Conservation (phyloP, 2,113 vertebrate species). For the Xiphorhynchus elegans region DNA sequence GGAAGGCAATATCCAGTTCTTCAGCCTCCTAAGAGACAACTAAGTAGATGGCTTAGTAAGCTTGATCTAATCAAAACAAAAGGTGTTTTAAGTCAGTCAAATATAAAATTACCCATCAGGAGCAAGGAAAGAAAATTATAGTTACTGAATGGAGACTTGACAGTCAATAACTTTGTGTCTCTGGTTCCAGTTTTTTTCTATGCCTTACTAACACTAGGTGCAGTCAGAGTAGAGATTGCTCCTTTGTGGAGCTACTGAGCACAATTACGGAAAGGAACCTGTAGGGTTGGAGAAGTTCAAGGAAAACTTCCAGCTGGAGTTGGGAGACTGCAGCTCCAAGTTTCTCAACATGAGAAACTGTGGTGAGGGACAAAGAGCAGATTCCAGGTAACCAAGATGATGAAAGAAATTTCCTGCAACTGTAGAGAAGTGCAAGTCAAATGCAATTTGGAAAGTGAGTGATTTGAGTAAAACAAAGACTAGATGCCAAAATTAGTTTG, state of each 20-base stretch:
- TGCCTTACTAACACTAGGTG: not conserved
- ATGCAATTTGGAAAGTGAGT: not conserved
- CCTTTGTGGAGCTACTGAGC: not conserved
- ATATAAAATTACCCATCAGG: not conserved
- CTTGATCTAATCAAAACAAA: not conserved
- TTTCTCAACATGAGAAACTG: not conserved
- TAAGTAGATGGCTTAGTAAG: constrained; percentile 8
- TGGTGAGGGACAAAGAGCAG: not conserved
- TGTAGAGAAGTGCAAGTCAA: not conserved
- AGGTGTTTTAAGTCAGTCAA: not conserved
- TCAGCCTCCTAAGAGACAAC: not conserved
- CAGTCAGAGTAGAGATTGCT: not conserved
- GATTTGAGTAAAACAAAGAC: not conserved
- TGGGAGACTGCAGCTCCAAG: not conserved
- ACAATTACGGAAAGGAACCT: not conserved
- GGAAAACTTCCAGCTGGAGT: not conserved
- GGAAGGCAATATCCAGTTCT: not conserved
- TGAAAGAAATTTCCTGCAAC: not conserved
- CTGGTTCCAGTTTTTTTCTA: not conserved
- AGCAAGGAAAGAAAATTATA: not conserved
- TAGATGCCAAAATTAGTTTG: not conserved
- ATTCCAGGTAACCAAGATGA: not conserved
- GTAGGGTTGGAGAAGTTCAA: not conserved
- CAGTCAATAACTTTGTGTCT: not conserved
- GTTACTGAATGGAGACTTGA: not conserved